Conservation (phyloP, 2,888 invertebrate species). For the Cephus runcator region DNA sequence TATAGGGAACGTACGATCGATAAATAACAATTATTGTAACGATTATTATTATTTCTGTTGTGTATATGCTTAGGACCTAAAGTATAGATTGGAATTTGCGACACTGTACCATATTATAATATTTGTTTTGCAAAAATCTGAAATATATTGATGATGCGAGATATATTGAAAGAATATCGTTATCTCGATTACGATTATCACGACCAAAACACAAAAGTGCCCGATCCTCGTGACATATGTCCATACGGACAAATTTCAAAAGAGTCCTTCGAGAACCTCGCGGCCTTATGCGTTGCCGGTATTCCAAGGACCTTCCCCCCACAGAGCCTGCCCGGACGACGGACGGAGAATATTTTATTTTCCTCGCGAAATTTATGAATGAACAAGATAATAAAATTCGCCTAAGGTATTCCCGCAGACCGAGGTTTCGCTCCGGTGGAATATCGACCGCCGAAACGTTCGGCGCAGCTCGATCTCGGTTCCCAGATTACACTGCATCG, state of each 20-base stretch:
- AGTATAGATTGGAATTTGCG: constrained; percentile 9
- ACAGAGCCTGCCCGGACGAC: too few relatives aligned
- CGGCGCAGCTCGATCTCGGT: constrained; percentile 34
- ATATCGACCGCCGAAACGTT: constrained; percentile 41
- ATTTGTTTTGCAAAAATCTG: constrained; percentile 57
- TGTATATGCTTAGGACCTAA: constrained; percentile 38
- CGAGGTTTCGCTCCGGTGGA: constrained; percentile 32
- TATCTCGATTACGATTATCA: background rate
- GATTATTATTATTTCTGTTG: constrained; percentile 28
- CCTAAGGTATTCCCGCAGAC: constrained; percentile 39
- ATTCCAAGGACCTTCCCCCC: too few relatives aligned
- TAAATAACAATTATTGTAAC: constrained; percentile 12
- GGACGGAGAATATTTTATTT: constrained; percentile 49
- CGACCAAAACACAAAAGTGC: background rate
- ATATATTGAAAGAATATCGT: constrained; percentile 31
- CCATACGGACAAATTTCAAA: too few relatives aligned
- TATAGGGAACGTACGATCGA: background rate
- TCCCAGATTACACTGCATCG: constrained; percentile 43
- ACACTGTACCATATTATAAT: constrained; percentile 49
- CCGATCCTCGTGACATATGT: background rate
- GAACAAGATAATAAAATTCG: constrained; percentile 59
- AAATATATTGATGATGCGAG: constrained; percentile 57
- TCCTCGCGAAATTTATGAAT: constrained; percentile 59
- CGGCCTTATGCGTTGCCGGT: too few relatives aligned
- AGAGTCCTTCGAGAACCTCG: background rate